These are phyloP conservation scores for Eulemur rubriventer DNA, from an alignment of 2,797 vertebrate species.

Conservation along the genomic window DNA sequence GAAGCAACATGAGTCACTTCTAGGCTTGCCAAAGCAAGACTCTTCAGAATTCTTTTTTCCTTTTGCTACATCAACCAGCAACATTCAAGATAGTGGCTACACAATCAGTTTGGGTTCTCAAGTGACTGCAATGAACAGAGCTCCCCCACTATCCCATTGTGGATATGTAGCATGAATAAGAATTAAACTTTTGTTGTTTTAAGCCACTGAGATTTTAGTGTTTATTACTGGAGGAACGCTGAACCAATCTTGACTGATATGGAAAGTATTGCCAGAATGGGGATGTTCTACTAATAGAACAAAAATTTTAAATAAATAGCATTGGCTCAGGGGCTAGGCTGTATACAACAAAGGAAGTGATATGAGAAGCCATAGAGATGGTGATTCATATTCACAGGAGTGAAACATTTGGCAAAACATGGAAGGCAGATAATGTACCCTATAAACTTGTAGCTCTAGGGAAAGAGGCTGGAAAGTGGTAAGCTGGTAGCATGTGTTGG, in stretches of 20 bases:
- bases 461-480: not conserved
- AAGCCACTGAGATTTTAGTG: not conserved
- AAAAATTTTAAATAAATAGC: not conserved
- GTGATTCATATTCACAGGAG: not conserved
- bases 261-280: not conserved
- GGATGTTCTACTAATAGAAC: not conserved
- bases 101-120: not conserved
- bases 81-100: not conserved
- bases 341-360: not conserved
- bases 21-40: conserved; percentile 36
- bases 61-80: not conserved
- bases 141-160: not conserved
- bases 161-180: not conserved
- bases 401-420: not conserved
- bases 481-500: not conserved
- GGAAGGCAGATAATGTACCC: not conserved
- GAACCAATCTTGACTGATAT: not conserved
- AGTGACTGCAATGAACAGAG: not conserved
- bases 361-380: not conserved
- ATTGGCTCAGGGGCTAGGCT: not conserved
- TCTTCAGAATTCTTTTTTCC: not conserved
- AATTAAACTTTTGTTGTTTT: not conserved
- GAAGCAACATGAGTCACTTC: conserved; percentile 33
- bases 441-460: not conserved
- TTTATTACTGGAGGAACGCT: not conserved